These are phyloP conservation scores for Vulpes lagopus DNA, from an alignment of 2,113 vertebrate species.

Conservation along the genomic window DNA sequence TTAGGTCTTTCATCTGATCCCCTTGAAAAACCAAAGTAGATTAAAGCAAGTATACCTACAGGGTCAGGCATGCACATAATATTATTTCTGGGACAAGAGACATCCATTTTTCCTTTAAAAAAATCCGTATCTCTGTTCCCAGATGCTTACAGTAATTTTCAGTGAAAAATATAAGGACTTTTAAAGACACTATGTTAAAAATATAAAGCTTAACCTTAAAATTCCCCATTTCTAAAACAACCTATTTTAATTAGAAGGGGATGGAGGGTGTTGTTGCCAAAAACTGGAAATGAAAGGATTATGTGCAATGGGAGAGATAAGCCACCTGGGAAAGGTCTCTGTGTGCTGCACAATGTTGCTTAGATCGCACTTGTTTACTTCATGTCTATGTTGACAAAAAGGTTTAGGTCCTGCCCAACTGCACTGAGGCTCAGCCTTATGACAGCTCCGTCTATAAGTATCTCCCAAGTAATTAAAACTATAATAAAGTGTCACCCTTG, in stretches of 20 bases:
- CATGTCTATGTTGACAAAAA: not conserved
- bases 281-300: not conserved
- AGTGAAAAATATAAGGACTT: not conserved
- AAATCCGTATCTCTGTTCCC: not conserved
- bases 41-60: not conserved
- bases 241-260: not conserved
- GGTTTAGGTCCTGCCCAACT: not conserved
- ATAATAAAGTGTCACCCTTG: conserved; percentile 28
- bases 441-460: not conserved
- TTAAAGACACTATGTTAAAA: not conserved
- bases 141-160: not conserved
- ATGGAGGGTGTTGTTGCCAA: not conserved
- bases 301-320: not conserved
- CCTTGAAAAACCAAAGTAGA: not conserved
- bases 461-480: conserved; percentile 47
- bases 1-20: not conserved
- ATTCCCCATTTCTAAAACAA: not conserved
- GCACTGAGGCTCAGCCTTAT: not conserved
- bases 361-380: not conserved
- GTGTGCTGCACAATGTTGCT: not conserved
- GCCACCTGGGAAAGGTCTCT: not conserved
- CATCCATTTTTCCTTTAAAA: not conserved
- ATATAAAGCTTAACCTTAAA: not conserved
- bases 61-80: not conserved
- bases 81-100: not conserved